These are phyloP conservation scores for Alsophila aescularia DNA, from an alignment of 2,888 invertebrate genomes.

Conservation along the genomic window DNA sequence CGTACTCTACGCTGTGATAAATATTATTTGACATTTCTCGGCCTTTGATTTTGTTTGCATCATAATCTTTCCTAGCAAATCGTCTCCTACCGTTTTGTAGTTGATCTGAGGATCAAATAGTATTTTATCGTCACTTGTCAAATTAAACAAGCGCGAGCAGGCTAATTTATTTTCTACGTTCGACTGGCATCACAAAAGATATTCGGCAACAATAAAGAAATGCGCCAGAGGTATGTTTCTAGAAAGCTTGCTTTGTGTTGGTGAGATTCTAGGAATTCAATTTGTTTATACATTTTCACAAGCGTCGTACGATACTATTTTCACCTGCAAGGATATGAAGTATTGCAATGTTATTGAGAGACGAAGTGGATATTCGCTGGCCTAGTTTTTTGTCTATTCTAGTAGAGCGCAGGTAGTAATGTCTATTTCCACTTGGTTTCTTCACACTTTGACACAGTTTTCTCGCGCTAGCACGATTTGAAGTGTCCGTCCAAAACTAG, in stretches of 20 bases:
- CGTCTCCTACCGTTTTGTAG: slow-evolving; percentile 25
- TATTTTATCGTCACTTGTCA: slow-evolving; percentile 46
- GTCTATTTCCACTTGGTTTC: slow-evolving; percentile 65
- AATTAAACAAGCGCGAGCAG: slow-evolving; percentile 38
- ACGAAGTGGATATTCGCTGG: slow-evolving; percentile 36
- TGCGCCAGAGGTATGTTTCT: slow-evolving; percentile 20
- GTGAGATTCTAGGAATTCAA: background rate
- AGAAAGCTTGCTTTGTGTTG: slow-evolving; percentile 6
- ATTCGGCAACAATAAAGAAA: slow-evolving; percentile 21
- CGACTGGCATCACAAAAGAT: slow-evolving; percentile 26
- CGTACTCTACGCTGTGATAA: slow-evolving; percentile 36
- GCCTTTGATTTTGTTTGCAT: slow-evolving; percentile 49
- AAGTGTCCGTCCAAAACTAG: slow-evolving; percentile 8
- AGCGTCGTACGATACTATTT: background rate
- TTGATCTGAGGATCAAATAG: slow-evolving; percentile 36
- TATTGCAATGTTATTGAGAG: slow-evolving; percentile 36
- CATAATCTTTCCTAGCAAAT: slow-evolving; percentile 38
- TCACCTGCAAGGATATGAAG: slow-evolving; percentile 15
- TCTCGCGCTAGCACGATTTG: slow-evolving; percentile 29
- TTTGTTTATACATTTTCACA: too few relatives aligned
- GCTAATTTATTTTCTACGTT: slow-evolving; percentile 31
- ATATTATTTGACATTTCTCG: slow-evolving; percentile 47
- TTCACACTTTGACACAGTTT: slow-evolving; percentile 63
- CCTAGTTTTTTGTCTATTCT: slow-evolving; percentile 58
- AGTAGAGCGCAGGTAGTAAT: slow-evolving; percentile 55